Base-by-base conservation (phyloP, 2,797 vertebrate species). In the Sylvilagus floridanus region DNA sequence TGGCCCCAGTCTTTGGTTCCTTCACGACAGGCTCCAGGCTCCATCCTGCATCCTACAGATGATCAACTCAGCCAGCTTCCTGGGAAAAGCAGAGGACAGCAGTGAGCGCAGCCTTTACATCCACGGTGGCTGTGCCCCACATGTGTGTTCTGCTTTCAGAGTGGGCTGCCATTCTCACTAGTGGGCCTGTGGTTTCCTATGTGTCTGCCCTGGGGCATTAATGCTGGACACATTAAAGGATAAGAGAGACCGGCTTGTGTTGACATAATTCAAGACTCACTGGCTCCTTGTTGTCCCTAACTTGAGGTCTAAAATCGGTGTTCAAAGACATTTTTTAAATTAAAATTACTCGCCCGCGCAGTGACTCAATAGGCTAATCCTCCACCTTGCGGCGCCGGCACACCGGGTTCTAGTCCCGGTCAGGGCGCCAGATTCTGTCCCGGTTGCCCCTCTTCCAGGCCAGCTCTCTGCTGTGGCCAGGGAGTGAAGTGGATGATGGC, bases 251-350 rank as follows among this genome's bases (percentile, higher is more conserved):
- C 10, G 6, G 60, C 21, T 57, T 82, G 10, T 30, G 35, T 71
- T 71, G 42, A 92, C 90, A 68, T 90, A 77, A 72, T 65, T 57
- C 37, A 50, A 93, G 28, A 78, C 77, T 90, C 91, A 37, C n/a
- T 54, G 57, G 26, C 30, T 17, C 13, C 35, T 66, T 88, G 1
- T 86, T 21, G 35, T 30, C 42, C 87, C 14, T 35, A 12, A 35
- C 47, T 63, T 60, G 22, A 65, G 84, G 26, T 84, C 63, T 57
- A 66, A 73, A 90, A 68, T 84, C 66, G 87, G 81, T 47, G 8
- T 42, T 42, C 62, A n/a, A 4, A 57, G 10, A 9, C 14, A 72
- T 35, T 35, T 35, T 35, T 35, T 35, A 35, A 35, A 35, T 35
- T 35, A 35, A 35, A 35, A 35, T 35, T 35, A 35, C 35, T 35